Evolutionary conservation across 2,888 invertebrate species (phyloP).

Genomic region (Nemapogon koenigi): DNA sequence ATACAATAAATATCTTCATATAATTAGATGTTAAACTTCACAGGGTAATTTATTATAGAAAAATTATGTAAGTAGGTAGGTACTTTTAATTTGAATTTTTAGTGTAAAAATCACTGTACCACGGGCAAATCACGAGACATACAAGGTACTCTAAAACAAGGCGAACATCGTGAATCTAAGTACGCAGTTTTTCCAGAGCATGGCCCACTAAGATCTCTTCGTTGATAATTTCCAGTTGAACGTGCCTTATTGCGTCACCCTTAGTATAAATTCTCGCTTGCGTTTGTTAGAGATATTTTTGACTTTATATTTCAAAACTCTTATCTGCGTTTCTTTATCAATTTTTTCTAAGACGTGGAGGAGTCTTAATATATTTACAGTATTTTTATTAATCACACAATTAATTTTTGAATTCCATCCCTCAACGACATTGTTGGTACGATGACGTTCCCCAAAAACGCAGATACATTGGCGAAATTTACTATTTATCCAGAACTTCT

Average conservation of each 20-base stretch:
- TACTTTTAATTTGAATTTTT: no score
- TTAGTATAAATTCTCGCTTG: background rate
- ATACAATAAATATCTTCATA: no score
- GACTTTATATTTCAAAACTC: background rate
- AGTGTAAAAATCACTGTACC: no score
- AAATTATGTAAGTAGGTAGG: no score
- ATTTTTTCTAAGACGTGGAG: background rate
- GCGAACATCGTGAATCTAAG: no score
- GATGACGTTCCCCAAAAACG: constrained; percentile 2
- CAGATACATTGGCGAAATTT: background rate
- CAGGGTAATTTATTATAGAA: no score
- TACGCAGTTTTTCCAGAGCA: constrained; percentile 1
- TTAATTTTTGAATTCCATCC: constrained; percentile 2
- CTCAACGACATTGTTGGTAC: constrained; percentile 5
- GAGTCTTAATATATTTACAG: constrained; percentile 1
- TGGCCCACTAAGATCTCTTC: background rate
- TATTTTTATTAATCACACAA: constrained; percentile 1
- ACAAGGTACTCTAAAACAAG: no score
- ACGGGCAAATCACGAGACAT: no score
- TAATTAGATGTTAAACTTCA: no score
- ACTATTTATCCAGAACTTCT: background rate
- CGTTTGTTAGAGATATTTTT: background rate
- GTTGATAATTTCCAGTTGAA: background rate
- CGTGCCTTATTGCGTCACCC: background rate
- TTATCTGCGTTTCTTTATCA: background rate